Conservation (phyloP, 2,888 invertebrate genomes). For the Hesperia comma region DNA sequence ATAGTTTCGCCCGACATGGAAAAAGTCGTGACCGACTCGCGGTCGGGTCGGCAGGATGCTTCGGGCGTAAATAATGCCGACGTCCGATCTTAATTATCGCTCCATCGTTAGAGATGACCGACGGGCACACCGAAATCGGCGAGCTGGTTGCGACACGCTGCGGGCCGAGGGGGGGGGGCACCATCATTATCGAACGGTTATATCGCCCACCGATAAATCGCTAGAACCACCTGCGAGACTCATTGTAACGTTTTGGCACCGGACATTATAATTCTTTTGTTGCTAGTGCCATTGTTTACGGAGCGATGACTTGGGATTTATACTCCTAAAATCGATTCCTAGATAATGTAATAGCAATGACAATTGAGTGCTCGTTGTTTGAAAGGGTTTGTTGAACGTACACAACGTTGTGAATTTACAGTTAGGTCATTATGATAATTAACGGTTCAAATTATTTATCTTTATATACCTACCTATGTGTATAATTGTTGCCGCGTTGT, state of each 20-base stretch:
- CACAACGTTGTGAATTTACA: slow-evolving; percentile 17
- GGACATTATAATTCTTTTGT: slow-evolving; percentile 80
- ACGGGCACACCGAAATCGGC: slow-evolving; percentile 70
- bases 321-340: slow-evolving; percentile 46
- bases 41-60: slow-evolving; percentile 74
- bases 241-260: slow-evolving; percentile 74
- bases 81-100: slow-evolving; percentile 82
- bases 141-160: slow-evolving; percentile 71
- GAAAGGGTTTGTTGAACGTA: slow-evolving; percentile 26
- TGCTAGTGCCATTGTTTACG: slow-evolving; percentile 74
- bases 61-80: slow-evolving; percentile 81
- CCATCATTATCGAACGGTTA: slow-evolving; percentile 65
- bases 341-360: slow-evolving; percentile 43
- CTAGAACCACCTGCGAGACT: slow-evolving; percentile 73
- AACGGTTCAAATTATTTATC: neutral
- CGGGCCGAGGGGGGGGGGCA: slow-evolving; percentile 38
- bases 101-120: slow-evolving; percentile 82
- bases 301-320: slow-evolving; percentile 70
- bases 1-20: slow-evolving; percentile 73
- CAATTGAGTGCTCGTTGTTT: slow-evolving; percentile 28
- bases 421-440: slow-evolving; percentile 12
- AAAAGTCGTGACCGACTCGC: slow-evolving; percentile 79
- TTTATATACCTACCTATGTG: too few relatives aligned
- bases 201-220: slow-evolving; percentile 75
- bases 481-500: neutral